phyloP scores from a whole-genome alignment of 1,140 invertebrate genomes.

The Lucilia cuprina region DNA sequence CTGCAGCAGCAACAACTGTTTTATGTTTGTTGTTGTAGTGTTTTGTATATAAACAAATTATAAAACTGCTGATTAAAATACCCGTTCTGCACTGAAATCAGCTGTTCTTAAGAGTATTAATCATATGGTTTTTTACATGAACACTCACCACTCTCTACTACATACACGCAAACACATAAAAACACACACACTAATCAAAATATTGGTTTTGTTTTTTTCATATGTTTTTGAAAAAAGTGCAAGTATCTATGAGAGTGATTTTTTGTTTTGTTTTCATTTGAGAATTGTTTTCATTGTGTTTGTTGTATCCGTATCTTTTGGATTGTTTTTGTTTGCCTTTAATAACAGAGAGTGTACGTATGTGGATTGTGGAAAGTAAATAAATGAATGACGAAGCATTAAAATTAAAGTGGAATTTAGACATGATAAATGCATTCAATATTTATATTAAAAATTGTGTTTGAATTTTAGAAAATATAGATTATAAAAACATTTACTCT shows the following conservation, averaged over 20 bases:
- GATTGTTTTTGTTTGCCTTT: not conserved
- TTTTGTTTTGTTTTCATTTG: not conserved
- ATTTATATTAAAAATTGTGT: too few species aligned
- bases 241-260: not conserved
- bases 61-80: not conserved
- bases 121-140: not conserved
- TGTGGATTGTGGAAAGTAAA: conserved; percentile 13
- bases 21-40: not conserved
- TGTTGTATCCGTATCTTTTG: not conserved
- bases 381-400: conserved; percentile 10
- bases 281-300: not conserved
- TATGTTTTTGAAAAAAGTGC: not conserved
- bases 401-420: conserved; percentile 12
- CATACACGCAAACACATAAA: not conserved
- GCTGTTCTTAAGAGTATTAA: not conserved
- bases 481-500: not conserved
- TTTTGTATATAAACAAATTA: not conserved
- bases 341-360: too few species aligned
- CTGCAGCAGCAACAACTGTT: conserved; percentile 10
- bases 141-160: not conserved
- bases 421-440: not conserved
- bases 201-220: not conserved
- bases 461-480: too few species aligned
- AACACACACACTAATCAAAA: not conserved
- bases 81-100: not conserved